These are phyloP conservation scores for Melanargia galathea DNA, from an alignment of 2,888 invertebrate genomes.

Conservation along the genomic window DNA sequence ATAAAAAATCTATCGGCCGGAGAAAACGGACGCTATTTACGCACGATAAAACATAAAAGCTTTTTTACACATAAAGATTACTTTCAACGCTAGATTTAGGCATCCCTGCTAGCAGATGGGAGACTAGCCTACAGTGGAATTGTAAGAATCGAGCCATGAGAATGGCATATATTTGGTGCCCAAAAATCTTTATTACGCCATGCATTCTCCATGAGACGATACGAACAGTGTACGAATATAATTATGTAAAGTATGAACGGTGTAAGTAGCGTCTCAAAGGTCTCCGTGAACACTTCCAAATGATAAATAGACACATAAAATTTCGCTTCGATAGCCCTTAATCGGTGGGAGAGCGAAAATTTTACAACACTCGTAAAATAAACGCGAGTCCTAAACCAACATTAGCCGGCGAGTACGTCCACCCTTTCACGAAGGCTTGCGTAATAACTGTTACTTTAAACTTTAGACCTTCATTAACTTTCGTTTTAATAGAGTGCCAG, in stretches of 20 bases:
- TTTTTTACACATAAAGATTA: background rate
- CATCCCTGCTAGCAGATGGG: no score
- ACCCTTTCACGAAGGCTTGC: background rate
- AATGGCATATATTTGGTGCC: no score
- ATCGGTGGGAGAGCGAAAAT: background rate
- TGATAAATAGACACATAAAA: background rate
- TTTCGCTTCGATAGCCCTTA: constrained; percentile 1
- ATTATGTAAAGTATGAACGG: no score
- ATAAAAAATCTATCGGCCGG: background rate
- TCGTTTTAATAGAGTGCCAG: background rate
- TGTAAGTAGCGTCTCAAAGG: background rate
- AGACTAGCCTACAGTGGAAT: no score
- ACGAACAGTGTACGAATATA: no score
- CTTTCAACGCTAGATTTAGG: background rate
- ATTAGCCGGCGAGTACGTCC: background rate
- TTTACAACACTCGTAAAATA: constrained; percentile 10
- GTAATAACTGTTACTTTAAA: constrained; percentile 2
- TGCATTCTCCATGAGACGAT: no score
- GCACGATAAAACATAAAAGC: constrained; percentile 1
- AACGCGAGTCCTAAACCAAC: constrained; percentile 2
- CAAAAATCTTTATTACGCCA: no score
- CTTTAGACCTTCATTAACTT: background rate
- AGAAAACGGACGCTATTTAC: background rate
- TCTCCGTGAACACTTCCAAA: background rate
- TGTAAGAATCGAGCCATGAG: no score